phyloP scores from a whole-genome alignment of 2,888 invertebrate species.

The Aplocera efformata region DNA sequence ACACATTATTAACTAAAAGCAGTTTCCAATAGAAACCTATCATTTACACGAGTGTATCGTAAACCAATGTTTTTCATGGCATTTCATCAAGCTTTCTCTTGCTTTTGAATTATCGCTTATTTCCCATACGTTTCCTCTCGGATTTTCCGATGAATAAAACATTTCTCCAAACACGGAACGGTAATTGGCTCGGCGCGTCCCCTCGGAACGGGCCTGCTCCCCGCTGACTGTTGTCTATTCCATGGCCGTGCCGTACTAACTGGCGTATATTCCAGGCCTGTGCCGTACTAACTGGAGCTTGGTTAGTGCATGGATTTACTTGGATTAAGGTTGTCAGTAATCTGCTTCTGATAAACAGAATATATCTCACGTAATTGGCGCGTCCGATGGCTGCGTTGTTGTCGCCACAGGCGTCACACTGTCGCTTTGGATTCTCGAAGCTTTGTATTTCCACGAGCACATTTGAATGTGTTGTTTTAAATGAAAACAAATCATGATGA shows the following conservation, averaged over 20 bases:
- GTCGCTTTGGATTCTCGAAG: too few species aligned
- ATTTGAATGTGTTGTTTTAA: too few species aligned
- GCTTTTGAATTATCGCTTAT: neutral
- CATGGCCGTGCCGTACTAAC: neutral
- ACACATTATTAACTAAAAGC: conserved; percentile 1
- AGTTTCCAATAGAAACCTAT: conserved; percentile 12
- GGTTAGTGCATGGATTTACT: neutral
- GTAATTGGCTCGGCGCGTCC: conserved; percentile 23
- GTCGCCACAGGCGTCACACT: too few species aligned
- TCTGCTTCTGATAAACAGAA: conserved; percentile 1
- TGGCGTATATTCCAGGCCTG: too few species aligned
- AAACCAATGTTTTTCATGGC: conserved; percentile 6
- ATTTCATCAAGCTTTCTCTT: conserved; percentile 5
- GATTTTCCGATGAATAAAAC: conserved; percentile 24
- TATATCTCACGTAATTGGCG: too few species aligned
- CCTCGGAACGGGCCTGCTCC: neutral
- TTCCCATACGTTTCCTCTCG: neutral
- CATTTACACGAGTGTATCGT: conserved; percentile 7
- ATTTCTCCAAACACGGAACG: conserved; percentile 21
- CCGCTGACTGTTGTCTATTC: neutral
- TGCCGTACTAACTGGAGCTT: too few species aligned
- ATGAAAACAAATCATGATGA: too few species aligned
- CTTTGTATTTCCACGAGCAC: too few species aligned
- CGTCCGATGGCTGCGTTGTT: too few species aligned
- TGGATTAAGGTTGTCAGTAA: conserved; percentile 21